Evolutionary conservation across 2,888 invertebrate genomes (phyloP).

Genomic region (Drosophila subsilvestris): DNA sequence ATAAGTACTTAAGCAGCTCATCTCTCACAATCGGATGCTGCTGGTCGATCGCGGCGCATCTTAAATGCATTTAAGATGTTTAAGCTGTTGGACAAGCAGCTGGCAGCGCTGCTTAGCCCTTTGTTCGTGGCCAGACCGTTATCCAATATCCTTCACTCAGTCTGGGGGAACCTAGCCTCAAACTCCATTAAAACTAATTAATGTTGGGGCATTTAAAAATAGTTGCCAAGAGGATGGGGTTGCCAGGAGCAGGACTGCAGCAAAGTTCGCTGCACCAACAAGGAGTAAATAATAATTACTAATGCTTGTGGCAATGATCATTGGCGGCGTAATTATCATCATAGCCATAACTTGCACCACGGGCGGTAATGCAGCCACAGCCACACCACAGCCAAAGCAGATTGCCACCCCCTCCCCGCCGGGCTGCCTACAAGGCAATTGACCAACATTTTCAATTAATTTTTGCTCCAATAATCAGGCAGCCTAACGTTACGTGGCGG

Average conservation of each 20-base stretch:
- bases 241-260: conserved; percentile 14
- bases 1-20: not conserved
- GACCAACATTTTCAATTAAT: conserved; percentile 84
- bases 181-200: conserved; percentile 70
- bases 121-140: not conserved
- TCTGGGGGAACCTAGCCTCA: conserved; percentile 21
- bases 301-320: conserved; percentile 50
- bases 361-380: conserved; percentile 21
- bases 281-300: conserved; percentile 59
- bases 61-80: conserved; percentile 10
- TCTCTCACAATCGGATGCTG: not conserved
- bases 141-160: conserved; percentile 9
- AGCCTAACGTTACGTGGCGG: conserved; percentile 54
- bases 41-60: conserved; percentile 4
- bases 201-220: conserved; percentile 47
- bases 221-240: conserved; percentile 9
- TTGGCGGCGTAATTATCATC: conserved; percentile 28
- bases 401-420: conserved; percentile 17
- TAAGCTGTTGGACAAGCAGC: conserved; percentile 5
- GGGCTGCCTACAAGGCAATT: conserved; percentile 68
- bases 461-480: conserved; percentile 82
- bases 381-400: conserved; percentile 20
- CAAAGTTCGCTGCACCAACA: conserved; percentile 29
- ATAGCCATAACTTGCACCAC: conserved; percentile 16
- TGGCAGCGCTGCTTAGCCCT: not conserved